Evolutionary conservation across 2,797 vertebrate species (phyloP), one percentile per base, ranked within the genome.

Genomic region (Ambastaia sidthimunki): DNA sequence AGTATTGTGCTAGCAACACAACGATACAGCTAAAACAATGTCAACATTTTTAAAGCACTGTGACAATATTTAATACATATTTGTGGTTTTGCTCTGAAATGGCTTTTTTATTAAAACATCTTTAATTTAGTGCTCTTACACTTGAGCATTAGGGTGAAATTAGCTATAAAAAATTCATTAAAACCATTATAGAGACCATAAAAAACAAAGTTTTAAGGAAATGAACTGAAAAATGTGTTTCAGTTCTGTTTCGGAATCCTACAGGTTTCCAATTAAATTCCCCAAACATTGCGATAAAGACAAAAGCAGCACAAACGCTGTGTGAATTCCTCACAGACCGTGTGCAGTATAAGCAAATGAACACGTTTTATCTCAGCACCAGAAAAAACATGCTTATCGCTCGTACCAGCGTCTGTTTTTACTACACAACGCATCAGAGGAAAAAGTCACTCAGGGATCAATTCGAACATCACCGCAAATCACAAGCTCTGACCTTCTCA

Each of bases 371-470:
- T 57, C 34, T 0, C 21, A 1, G 55, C 15, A 23, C 25, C 60
- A 16, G 23, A 48, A 41, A n/a, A 52, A 15, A 3, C 12, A 28
- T 21, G 16, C 66, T 76, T 60, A 69, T 78, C 75, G 19, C 15
- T 41, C 23, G 13, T 34, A 50, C 68, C 75, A 3, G 21, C 25
- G 65, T 31, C 65, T 69, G 34, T 57, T 59, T 47, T 28, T 23
- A 66, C 65, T 31, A 69, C 55, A 60, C 23, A 23, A 60, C 54
- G 59, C 54, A 21, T 37, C 25, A 31, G 55, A 21, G 55, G 28
- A 4, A 52, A 78, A 78, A 55, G 66, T 54, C 54, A 78, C 66
- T 68, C 37, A 37, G 52, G 66, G 65, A 67, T 76, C 74, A 68
- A 57, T 28, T 57, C 16, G 50, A 68, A 76, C 63, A 28, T 5